These are phyloP conservation scores for Ashinkailepas kermadecensis DNA, from an alignment of 2,888 invertebrate species.

Conservation along the genomic window DNA sequence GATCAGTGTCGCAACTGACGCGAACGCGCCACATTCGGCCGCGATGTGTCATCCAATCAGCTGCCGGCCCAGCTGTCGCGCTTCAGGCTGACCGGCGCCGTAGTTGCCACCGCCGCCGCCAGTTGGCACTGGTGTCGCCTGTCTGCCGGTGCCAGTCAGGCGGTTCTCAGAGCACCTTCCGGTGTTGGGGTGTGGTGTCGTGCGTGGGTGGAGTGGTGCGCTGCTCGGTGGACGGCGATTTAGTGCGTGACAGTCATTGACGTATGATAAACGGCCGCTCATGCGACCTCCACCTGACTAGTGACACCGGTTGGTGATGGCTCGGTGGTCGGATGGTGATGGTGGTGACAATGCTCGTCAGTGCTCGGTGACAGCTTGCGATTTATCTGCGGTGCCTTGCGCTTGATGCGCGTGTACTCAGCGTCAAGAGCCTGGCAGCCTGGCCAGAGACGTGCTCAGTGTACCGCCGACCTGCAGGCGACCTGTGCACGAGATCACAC, in stretches of 20 bases:
- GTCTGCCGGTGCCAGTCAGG: neutral
- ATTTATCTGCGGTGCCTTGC: no score
- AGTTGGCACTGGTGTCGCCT: neutral
- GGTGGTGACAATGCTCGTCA: neutral
- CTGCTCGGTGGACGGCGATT: neutral
- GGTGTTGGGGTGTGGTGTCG: slow-evolving; percentile 37
- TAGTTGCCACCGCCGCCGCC: neutral
- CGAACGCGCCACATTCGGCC: no score
- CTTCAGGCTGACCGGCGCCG: neutral
- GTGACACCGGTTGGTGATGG: neutral
- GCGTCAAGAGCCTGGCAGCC: no score
- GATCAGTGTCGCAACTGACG: neutral
- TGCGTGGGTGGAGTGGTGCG: slow-evolving; percentile 37
- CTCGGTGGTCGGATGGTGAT: neutral
- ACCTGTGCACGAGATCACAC: no score
- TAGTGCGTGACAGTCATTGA: no score
- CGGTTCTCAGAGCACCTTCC: neutral
- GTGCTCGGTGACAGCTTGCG: neutral
- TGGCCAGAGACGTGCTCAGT: no score
- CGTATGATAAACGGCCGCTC: no score
- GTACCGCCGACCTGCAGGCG: no score
- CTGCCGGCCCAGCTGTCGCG: neutral
- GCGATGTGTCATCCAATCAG: neutral
- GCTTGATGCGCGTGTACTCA: no score
- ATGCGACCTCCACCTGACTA: neutral